Conservation (phyloP, 2,113 vertebrate genomes). For the Amphilophus citrinellus region DNA sequence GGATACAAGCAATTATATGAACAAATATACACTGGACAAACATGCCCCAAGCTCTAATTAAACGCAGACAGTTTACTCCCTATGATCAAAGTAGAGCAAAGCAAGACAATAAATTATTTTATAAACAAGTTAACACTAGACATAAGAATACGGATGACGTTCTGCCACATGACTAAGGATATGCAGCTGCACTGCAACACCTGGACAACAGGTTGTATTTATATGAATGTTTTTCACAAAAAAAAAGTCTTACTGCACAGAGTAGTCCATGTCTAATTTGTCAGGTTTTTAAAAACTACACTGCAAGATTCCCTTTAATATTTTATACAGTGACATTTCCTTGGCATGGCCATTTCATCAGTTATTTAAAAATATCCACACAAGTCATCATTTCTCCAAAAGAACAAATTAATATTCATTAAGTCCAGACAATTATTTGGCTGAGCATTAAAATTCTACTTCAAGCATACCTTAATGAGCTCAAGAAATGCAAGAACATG, state of each 20-base stretch:
- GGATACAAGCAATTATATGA: conserved; percentile 33
- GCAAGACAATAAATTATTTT: conserved; percentile 13
- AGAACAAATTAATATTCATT: conserved; percentile 37
- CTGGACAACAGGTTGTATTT: background rate
- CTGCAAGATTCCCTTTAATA: conserved; percentile 32
- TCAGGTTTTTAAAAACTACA: conserved; percentile 22
- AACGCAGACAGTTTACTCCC: conserved; percentile 32
- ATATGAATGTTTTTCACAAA: background rate
- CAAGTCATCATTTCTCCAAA: conserved; percentile 39
- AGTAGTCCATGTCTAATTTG: background rate
- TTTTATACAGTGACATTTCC: conserved; percentile 34
- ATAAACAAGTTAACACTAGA: background rate
- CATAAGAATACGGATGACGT: conserved; percentile 13
- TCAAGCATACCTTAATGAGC: conserved; percentile 35
- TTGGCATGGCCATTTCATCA: conserved; percentile 26
- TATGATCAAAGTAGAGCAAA: conserved; percentile 32
- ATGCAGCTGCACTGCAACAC: background rate
- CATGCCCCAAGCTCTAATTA: background rate
- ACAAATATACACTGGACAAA: conserved; percentile 28
- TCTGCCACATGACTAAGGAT: background rate
- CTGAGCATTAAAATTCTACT: conserved; percentile 30
- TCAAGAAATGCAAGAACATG: conserved; percentile 30
- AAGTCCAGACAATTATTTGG: conserved; percentile 33
- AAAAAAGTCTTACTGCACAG: background rate
- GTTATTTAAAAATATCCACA: conserved; percentile 7